These are phyloP conservation scores for Nestor notabilis DNA, from an alignment of 2,113 vertebrate species.

Conservation along the genomic window DNA sequence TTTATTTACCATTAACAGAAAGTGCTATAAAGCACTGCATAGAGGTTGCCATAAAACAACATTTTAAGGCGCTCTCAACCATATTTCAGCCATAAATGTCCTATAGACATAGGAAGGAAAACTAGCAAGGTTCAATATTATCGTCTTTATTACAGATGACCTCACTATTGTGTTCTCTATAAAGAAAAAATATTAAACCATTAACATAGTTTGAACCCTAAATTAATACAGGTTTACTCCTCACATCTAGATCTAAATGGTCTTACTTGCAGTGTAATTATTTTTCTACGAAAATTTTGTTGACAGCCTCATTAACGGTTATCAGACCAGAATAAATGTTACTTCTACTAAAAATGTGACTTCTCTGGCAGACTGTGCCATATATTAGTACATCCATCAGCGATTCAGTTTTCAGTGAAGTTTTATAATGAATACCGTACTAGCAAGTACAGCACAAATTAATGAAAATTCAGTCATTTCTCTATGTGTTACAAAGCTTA, in stretches of 20 bases:
- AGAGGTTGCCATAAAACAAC: slow-evolving; percentile 80
- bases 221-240: slow-evolving; percentile 80
- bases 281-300: slow-evolving; percentile 79
- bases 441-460: slow-evolving; percentile 60
- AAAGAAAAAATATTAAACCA: slow-evolving; percentile 86
- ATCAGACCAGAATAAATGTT: slow-evolving; percentile 76
- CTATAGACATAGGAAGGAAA: slow-evolving; percentile 74
- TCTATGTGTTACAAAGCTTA: background rate
- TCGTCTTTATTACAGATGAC: slow-evolving; percentile 86
- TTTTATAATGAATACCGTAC: slow-evolving; percentile 69
- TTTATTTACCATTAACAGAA: slow-evolving; percentile 76
- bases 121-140: slow-evolving; percentile 78
- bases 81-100: slow-evolving; percentile 82
- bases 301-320: slow-evolving; percentile 78
- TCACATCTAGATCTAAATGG: slow-evolving; percentile 77
- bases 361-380: slow-evolving; percentile 53
- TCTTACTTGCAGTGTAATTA: slow-evolving; percentile 71
- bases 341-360: slow-evolving; percentile 64
- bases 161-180: slow-evolving; percentile 86
- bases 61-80: slow-evolving; percentile 74
- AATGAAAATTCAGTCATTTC: slow-evolving; percentile 4
- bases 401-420: slow-evolving; percentile 41
- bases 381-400: slow-evolving; percentile 50
- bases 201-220: slow-evolving; percentile 78
- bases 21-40: slow-evolving; percentile 79